These are phyloP conservation scores for Sarcophaga variegata DNA, from an alignment of 2,888 invertebrate genomes.

Conservation along the genomic window DNA sequence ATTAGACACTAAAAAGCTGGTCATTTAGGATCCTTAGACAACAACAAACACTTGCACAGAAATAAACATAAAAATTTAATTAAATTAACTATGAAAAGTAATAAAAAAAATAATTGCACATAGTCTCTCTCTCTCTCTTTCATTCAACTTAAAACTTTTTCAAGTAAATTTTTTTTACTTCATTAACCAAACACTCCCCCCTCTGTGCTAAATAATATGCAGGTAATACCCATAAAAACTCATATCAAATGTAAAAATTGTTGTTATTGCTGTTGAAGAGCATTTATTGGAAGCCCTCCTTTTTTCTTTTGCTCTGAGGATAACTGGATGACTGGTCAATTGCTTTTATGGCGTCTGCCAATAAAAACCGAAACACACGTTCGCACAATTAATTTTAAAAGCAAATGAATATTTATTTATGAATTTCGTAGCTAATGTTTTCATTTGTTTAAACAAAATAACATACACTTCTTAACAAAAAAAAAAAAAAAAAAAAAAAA, in stretches of 20 bases:
- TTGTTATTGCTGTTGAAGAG: neutral
- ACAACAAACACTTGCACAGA: neutral
- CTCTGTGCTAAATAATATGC: too few relatives aligned
- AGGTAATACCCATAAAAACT: too few relatives aligned
- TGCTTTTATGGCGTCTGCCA: neutral
- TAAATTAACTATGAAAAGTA: slow-evolving; percentile 32
- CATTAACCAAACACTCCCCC: too few relatives aligned
- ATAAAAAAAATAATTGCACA: slow-evolving; percentile 5
- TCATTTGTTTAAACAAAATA: too few relatives aligned
- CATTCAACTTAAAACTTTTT: too few relatives aligned
- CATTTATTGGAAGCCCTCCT: too few relatives aligned
- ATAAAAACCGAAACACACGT: neutral
- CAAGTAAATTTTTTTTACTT: too few relatives aligned
- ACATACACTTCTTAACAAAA: too few relatives aligned
- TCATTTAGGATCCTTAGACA: neutral
- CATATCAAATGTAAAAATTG: neutral
- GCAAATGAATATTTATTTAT: slow-evolving; percentile 16
- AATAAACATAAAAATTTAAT: slow-evolving; percentile 35
- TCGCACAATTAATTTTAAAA: slow-evolving; percentile 11
- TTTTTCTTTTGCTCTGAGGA: neutral
- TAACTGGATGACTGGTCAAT: neutral
- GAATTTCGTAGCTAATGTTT: neutral
- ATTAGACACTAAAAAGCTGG: slow-evolving; percentile 32
- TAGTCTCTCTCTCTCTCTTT: too few relatives aligned
- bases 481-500: too few relatives aligned